These are phyloP conservation scores for Drosophila pandora DNA, from an alignment of 1,140 invertebrate genomes.

Conservation along the genomic window DNA sequence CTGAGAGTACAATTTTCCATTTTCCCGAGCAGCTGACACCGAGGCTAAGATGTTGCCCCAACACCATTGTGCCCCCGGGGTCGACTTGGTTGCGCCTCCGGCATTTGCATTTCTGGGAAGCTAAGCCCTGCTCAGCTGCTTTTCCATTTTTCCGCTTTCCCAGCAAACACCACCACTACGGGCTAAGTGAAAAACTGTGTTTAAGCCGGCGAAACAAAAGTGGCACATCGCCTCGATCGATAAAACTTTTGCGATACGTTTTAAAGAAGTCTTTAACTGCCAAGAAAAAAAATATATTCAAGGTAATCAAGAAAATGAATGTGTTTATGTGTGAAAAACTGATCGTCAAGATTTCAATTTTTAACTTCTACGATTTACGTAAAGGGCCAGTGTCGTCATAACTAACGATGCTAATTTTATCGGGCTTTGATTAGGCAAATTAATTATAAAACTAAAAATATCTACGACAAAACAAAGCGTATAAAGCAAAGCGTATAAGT, in stretches of 20 bases:
- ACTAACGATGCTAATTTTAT: slow-evolving; percentile 2
- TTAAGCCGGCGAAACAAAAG: slow-evolving; percentile 14
- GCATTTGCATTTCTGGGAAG: slow-evolving; percentile 67
- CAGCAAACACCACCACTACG: slow-evolving; percentile 34
- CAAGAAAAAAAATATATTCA: background rate
- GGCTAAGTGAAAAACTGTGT: slow-evolving; percentile 71
- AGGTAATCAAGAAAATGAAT: background rate
- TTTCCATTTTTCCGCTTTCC: slow-evolving; percentile 23
- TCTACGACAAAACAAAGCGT: background rate
- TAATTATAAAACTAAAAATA: slow-evolving; percentile 5
- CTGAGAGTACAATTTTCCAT: slow-evolving; percentile 68
- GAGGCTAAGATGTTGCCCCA: slow-evolving; percentile 24
- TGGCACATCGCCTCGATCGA: slow-evolving; percentile 28
- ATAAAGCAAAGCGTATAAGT: background rate
- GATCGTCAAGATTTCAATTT: background rate
- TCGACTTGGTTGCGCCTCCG: slow-evolving; percentile 54
- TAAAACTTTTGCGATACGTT: background rate
- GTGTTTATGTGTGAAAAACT: background rate
- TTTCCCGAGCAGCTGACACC: slow-evolving; percentile 66
- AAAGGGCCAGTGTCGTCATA: background rate
- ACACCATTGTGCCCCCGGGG: slow-evolving; percentile 10
- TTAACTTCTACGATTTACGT: background rate
- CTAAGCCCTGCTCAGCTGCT: slow-evolving; percentile 22
- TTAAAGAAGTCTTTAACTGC: background rate
- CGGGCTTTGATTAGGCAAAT: slow-evolving; percentile 15